These are phyloP conservation scores for Gambusia yucatana DNA, from an alignment of 2,797 vertebrate genomes.

Conservation along the genomic window DNA sequence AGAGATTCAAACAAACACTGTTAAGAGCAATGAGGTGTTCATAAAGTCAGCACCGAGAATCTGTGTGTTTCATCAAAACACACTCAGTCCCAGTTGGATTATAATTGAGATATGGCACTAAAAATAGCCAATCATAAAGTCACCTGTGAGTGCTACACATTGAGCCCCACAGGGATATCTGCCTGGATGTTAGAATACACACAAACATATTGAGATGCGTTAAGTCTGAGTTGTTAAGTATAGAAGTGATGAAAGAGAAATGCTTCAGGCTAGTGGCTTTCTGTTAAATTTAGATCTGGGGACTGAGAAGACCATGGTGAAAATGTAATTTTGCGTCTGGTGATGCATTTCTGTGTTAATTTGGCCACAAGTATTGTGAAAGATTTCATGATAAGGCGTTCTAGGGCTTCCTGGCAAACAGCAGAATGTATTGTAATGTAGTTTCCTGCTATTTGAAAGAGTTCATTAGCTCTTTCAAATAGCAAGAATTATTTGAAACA, in stretches of 20 bases:
- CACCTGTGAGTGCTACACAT: slow-evolving; percentile 14
- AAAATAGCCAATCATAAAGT: slow-evolving; percentile 35
- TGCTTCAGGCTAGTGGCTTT: slow-evolving; percentile 1
- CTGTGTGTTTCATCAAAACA: slow-evolving; percentile 45
- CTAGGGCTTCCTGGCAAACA: neutral
- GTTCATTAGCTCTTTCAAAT: neutral
- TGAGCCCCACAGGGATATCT: slow-evolving; percentile 4
- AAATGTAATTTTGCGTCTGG: neutral
- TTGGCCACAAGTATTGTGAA: neutral
- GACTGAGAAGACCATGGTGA: neutral
- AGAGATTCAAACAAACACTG: slow-evolving; percentile 67
- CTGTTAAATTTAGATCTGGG: neutral
- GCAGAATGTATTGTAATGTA: neutral
- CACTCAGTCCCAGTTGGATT: slow-evolving; percentile 31
- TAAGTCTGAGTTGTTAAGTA: slow-evolving; percentile 17
- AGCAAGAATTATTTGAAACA: no score
- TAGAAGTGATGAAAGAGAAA: slow-evolving; percentile 15
- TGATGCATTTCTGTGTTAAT: neutral
- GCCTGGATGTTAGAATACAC: neutral
- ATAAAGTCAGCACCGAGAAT: slow-evolving; percentile 61
- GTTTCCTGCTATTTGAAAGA: neutral
- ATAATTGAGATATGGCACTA: slow-evolving; percentile 34
- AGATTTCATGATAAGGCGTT: neutral
- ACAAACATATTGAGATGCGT: neutral
- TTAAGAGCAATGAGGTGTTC: slow-evolving; percentile 57